Conservation (phyloP, 2,113 vertebrate species). For the Paracanthobrama guichenoti region DNA sequence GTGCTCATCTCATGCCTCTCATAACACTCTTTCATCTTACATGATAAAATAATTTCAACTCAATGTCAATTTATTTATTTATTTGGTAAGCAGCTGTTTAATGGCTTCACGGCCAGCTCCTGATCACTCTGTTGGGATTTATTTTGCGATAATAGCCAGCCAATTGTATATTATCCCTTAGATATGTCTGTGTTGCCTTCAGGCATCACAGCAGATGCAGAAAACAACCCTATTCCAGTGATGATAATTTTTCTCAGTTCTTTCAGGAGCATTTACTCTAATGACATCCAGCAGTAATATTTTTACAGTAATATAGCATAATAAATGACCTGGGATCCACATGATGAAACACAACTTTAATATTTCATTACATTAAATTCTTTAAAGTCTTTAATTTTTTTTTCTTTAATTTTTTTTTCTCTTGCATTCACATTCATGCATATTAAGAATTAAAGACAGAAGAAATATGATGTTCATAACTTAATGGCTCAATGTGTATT, state of each 20-base stretch:
- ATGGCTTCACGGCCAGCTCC: neutral
- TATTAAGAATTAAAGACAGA: slow-evolving; percentile 1
- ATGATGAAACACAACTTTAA: slow-evolving; percentile 46
- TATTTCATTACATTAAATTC: slow-evolving; percentile 52
- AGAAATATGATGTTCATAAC: neutral
- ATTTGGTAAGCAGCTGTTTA: neutral
- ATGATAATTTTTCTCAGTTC: slow-evolving; percentile 3
- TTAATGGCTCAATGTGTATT: neutral
- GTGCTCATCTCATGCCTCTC: neutral
- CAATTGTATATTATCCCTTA: neutral
- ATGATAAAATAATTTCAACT: neutral
- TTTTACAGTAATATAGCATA: slow-evolving; percentile 44
- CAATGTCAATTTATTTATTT: neutral
- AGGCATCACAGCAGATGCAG: neutral
- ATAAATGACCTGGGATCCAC: slow-evolving; percentile 47
- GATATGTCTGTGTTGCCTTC: slow-evolving; percentile 16
- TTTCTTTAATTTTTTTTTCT: neutral
- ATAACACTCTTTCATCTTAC: neutral
- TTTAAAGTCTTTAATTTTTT: neutral
- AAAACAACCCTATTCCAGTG: neutral
- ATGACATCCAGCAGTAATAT: slow-evolving; percentile 43
- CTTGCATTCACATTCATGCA: neutral
- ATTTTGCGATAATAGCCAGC: neutral
- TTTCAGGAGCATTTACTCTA: slow-evolving; percentile 47
- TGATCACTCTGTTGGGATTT: neutral